Percentiles rank a stretch among this genome's conserved stretches.
Evolutionary conservation across 2,113 vertebrate species (phyloP).

Genomic region (Tyto alba): DNA sequence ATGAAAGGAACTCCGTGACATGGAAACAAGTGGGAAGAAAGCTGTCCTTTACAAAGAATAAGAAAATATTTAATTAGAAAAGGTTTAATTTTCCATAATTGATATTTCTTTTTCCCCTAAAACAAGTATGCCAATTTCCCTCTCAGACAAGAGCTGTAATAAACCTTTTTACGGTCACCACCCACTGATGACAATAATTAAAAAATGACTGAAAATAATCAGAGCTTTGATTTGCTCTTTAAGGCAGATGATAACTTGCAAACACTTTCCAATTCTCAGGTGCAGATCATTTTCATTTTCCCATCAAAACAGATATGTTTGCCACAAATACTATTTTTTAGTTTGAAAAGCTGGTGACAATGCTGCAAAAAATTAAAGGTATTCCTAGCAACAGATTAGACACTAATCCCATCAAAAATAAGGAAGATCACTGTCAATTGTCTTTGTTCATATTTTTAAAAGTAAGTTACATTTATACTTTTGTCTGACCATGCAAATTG

Average conservation of each 20-base stretch:
- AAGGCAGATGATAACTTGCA: not conserved
- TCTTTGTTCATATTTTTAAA: not conserved
- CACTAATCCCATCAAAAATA: not conserved
- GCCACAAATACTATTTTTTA: not conserved
- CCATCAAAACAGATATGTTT: not conserved
- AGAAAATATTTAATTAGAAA: not conserved
- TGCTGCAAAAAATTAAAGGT: too few relatives aligned
- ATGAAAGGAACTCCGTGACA: not conserved
- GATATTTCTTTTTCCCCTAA: not conserved
- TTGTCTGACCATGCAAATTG: not conserved
- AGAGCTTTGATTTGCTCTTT: not conserved
- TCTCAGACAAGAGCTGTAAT: not conserved
- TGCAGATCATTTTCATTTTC: not conserved
- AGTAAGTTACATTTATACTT: not conserved
- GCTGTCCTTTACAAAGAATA: not conserved
- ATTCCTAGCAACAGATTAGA: not conserved
- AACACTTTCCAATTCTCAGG: not conserved
- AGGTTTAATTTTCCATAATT: not conserved
- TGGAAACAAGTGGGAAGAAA: not conserved
- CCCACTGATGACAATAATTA: not conserved
- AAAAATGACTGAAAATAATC: not conserved
- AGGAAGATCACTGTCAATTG: not conserved
- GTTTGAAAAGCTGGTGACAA: not conserved
- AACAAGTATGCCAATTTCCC: not conserved
- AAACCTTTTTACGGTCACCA: not conserved